A percentile compares a stretch with the other conserved stretches of the same genome.
Evolutionary conservation across 2,888 invertebrate genomes (phyloP).

Genomic region (Latheticus oryzae): DNA sequence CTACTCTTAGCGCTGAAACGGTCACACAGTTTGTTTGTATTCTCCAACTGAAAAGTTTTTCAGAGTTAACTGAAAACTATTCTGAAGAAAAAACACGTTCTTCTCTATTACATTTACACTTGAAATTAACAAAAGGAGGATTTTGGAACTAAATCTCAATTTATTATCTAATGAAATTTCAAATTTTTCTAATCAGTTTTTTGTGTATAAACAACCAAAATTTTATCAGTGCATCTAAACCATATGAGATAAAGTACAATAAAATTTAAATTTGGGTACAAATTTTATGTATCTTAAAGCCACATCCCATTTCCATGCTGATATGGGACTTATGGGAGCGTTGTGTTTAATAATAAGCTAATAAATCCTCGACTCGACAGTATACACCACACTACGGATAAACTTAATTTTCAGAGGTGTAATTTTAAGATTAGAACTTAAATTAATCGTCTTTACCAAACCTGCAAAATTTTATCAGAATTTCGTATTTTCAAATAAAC

Average conservation of each 20-base stretch:
- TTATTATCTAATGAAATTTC: not conserved
- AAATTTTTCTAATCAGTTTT: constrained; percentile 4
- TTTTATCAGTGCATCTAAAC: constrained; percentile 25
- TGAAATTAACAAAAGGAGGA: not conserved
- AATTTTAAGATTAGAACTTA: constrained; percentile 27
- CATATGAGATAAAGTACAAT: constrained; percentile 29
- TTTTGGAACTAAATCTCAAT: constrained; percentile 7
- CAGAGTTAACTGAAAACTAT: not conserved
- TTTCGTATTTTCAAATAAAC: too few relatives aligned
- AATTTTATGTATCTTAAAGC: constrained; percentile 36
- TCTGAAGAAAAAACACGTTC: not conserved
- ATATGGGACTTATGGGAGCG: constrained; percentile 35
- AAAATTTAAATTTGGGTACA: constrained; percentile 32
- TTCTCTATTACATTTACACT: not conserved
- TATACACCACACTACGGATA: constrained; percentile 17
- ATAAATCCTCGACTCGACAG: constrained; percentile 26
- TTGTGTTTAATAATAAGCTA: constrained; percentile 36
- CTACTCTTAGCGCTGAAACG: not conserved
- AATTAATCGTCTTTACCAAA: too few relatives aligned
- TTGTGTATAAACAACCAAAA: constrained; percentile 8
- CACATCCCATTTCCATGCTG: constrained; percentile 34
- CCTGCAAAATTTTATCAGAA: too few relatives aligned
- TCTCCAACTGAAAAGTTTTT: constrained; percentile 1
- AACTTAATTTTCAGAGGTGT: constrained; percentile 29
- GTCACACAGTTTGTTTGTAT: constrained; percentile 1